Evolutionary conservation across 2,113 vertebrate genomes (phyloP), one percentile per base, ranked within the genome.

Genomic region (Stigmatopora nigra): DNA sequence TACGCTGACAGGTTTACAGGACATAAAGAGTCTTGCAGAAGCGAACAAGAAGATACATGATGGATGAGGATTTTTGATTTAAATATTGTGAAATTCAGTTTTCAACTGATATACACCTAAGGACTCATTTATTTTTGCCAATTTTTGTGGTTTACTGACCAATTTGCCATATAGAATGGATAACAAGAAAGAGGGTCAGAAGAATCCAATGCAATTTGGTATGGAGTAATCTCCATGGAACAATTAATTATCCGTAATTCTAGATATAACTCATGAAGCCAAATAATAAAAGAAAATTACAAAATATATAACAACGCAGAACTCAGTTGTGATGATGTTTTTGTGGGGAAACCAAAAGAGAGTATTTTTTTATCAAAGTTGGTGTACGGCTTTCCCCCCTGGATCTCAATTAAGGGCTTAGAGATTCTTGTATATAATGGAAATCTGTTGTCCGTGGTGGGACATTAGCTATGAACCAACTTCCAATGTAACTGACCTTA

Each of bases 1-100:
- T 75, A 61, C 67, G 67, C 72, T 64, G 71, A 61, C 71, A 79
- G 69, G 70, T 78, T 64, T 77, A 25, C 4, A 49, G 56, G 65
- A 48, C 41, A 38, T 7, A 52, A 44, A 66, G 45, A 38, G 53
- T 71, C 58, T 59, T 60, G 55, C 53, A 51, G 19, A 4, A 59
- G 55, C 38, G 15, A 48, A 64, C 52, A 58, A 78, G 16, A 10
- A 49, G 4, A 7, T 7, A 10, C 44, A 12, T 8, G 48, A 45
- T 38, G 45, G 22, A 31, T 61, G 38, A 8, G 4, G 3, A 38
- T 44, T 60, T 60, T 60, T 20, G 58, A 36, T 19, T 13, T 36
- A 44, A 17, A 52, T 53, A 41, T 31, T 48, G 20, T 13, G 52
- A 55, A 55, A 55, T 25, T 55, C 52, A 25, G 52, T 25, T 20